Base-by-base conservation (phyloP, 2,888 invertebrate species). In the Thereva unica region DNA sequence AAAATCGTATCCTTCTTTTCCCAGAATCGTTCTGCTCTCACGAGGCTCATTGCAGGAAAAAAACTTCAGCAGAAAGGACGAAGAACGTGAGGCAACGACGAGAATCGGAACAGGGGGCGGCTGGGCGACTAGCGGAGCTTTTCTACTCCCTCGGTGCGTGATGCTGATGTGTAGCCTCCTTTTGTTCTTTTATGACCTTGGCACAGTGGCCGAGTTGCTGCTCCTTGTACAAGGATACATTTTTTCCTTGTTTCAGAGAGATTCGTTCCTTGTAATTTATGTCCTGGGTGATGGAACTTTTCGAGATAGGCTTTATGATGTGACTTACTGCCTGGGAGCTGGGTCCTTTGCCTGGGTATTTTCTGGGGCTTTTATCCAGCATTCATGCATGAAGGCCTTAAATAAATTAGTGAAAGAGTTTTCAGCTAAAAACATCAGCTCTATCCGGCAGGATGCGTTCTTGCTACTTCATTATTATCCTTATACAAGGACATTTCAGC, bases 241-340 rank as follows among this genome's bases (percentile, higher is more conserved):
- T 1, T 50, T 50, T 37, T 8, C 10, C 44, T 38, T 44, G 35
- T 50, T 59, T 35, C 57, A 37, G 35, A 35, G 10, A 37, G 45
- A 45, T 57, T 47, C 44, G 10, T 23, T 56, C 44, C 10, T 12
- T 56, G 56, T 59, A 59, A 59, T 59, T 59, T 59, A 59, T 59
- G 57, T 59, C 37, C 45, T 12, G 37, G 38, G 38, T 59, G 57
- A 59, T 59, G 57, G 57, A 59, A 59, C 45, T 5, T 38, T 37
- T 10, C 45, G 37, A 59, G 57, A 59, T 59, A 59, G 57, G 57
- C 57, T 59, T 59, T 59, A 59, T 59, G 57, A 38, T 59, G 45
- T 57, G 47, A 59, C 47, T 59, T 59, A 35, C 57, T 59, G 50
- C 53, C 38, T n/a, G 57, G 38, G 38, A 35, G 12, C 37, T 47